Percentiles rank a stretch among this genome's conserved stretches.
Evolutionary conservation across 2,888 invertebrate species (phyloP).

Genomic region (Antitype chi): DNA sequence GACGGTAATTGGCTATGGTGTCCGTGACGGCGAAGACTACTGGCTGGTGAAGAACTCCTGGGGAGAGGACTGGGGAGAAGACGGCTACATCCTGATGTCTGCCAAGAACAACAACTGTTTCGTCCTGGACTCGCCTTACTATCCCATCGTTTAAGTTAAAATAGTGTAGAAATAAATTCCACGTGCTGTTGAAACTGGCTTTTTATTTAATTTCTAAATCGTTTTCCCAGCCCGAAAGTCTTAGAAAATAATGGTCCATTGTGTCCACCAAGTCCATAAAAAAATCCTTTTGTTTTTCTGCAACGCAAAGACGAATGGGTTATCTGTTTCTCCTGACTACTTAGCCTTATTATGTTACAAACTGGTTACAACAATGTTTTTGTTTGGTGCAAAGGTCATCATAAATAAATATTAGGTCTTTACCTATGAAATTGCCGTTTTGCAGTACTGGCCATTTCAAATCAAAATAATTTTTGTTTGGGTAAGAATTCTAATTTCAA

Average conservation of each 20-base stretch:
- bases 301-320: not conserved
- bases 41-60: constrained; percentile 82
- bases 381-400: not conserved
- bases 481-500: too few species aligned
- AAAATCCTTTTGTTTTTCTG: not conserved
- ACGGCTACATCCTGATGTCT: constrained; percentile 74
- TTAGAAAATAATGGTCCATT: not conserved
- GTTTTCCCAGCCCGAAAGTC: not conserved
- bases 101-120: constrained; percentile 73
- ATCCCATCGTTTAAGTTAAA: constrained; percentile 62
- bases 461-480: too few species aligned
- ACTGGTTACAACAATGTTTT: not conserved
- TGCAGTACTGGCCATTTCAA: too few species aligned
- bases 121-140: constrained; percentile 66
- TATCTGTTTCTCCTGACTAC: not conserved
- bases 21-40: constrained; percentile 71
- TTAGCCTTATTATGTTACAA: not conserved
- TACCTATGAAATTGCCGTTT: too few species aligned
- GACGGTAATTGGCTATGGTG: constrained; percentile 76
- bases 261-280: not conserved
- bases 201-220: not conserved
- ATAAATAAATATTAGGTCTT: not conserved
- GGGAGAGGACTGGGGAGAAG: constrained; percentile 77
- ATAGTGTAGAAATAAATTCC: constrained; percentile 64
- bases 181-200: constrained; percentile 61